Evolutionary conservation across 2,888 invertebrate genomes (phyloP), one percentile per base, ranked within the genome.

Genomic region (Criorhina ranunculi): DNA sequence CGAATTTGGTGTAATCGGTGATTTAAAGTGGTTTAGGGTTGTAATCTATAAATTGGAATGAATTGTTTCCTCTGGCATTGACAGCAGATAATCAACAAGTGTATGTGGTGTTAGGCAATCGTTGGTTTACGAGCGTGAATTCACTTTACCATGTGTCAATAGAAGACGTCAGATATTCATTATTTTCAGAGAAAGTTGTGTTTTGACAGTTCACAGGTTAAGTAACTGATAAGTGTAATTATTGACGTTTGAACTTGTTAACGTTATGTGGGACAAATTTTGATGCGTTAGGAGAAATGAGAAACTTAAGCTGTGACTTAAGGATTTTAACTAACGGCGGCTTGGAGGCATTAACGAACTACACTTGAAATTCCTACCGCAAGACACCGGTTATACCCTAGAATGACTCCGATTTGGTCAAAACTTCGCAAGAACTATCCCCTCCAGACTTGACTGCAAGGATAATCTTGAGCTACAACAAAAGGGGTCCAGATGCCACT

Each of bases 11-110:
- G 46, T 69, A 69, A 79, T 73, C 57, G 62, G 55, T 49, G 73
- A 83, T 77, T 77, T 60, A 55, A 49, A 73, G 60, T 67, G 60
- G 73, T 42, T 79, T 51, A 57, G 60, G 35, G 40, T 75, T 59
- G 57, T 73, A 55, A 49, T 72, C 67, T 73, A 15, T 69, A 51
- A n/a, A 57, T 64, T 73, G 35, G 44, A 83, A 73, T 73, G 67
- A 60, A 60, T 67, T 77, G 59, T 55, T 55, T 67, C 12, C 12
- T n/a, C 15, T 53, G 42, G 42, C 51, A 59, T 35, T 37, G 53
- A 67, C 59, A 51, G 33, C 5, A 46, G 66, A 67, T 60, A 69
- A 55, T 24, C 53, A 11, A 59, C 29, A 35, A 62, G 9, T 35
- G 29, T 9, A 29, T 49, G 24, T 35, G 49, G 2, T 29, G 29